Percentiles rank a stretch among this genome's conserved stretches.
Evolutionary conservation across 2,797 vertebrate species (phyloP).

Genomic region (Malacoraja senta): DNA sequence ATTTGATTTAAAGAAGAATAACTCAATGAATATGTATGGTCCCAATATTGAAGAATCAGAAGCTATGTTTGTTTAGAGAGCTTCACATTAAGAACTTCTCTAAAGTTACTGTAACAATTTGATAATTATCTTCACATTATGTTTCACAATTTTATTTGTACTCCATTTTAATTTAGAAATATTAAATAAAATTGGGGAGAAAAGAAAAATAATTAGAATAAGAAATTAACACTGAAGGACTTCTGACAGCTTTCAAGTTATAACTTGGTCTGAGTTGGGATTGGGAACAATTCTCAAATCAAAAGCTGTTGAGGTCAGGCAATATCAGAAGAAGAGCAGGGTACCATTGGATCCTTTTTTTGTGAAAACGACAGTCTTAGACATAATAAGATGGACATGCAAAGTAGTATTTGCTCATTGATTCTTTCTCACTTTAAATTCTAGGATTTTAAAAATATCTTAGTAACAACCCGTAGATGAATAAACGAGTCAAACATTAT

Average conservation of each 20-base stretch:
- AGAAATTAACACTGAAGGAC: neutral
- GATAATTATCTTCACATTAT: too few relatives aligned
- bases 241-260: neutral
- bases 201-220: neutral
- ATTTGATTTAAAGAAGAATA: neutral
- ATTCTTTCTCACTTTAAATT: neutral
- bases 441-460: neutral
- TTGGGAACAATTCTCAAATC: neutral
- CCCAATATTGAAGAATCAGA: neutral
- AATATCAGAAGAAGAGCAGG: neutral
- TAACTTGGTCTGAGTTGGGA: neutral
- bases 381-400: neutral
- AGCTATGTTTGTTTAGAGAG: neutral
- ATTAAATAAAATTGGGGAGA: neutral
- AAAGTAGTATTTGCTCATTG: neutral
- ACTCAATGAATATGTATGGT: neutral
- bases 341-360: neutral
- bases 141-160: neutral
- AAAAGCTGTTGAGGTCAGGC: neutral
- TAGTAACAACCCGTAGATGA: neutral
- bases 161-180: neutral
- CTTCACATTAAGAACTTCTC: neutral
- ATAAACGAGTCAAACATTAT: neutral
- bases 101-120: neutral
- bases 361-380: neutral